Percentiles rank a stretch among this genome's conserved stretches.
Conservation (phyloP, 2,888 invertebrate species). For the Anoplius nigerrimus region DNA sequence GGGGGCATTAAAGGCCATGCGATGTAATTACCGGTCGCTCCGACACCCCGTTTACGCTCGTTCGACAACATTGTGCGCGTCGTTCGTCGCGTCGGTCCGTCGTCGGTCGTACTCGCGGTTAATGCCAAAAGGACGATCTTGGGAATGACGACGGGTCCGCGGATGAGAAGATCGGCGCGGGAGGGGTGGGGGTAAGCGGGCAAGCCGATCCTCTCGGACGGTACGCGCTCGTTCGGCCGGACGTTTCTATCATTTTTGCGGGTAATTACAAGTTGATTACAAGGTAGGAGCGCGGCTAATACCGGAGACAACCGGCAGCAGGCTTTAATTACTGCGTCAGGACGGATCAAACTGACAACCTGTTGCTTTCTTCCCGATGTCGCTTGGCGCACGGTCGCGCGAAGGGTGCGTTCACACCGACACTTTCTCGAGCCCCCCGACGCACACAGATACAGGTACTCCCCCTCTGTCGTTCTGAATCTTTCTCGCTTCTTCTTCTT, state of each 20-base stretch:
- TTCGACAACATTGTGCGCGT: no score
- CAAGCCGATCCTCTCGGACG: no score
- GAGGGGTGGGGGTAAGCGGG: no score
- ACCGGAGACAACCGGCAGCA: conserved; percentile 37
- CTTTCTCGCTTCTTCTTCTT: background rate
- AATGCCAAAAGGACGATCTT: no score
- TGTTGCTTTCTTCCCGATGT: conserved; percentile 48
- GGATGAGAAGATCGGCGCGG: no score
- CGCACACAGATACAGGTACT: background rate
- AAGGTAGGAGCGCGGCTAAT: conserved; percentile 33
- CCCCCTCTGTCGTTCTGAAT: background rate
- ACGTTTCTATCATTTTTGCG: conserved; percentile 53
- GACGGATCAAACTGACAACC: conserved; percentile 49
- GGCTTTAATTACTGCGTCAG: conserved; percentile 53
- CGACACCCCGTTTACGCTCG: no score
- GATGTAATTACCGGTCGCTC: no score
- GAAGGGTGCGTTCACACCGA: conserved; percentile 20
- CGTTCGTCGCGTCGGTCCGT: no score
- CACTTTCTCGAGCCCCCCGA: background rate
- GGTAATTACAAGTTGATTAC: conserved; percentile 62
- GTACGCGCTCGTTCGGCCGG: conserved; percentile 11
- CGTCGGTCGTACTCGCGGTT: no score
- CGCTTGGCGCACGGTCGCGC: background rate
- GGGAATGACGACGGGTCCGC: no score
- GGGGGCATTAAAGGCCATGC: no score